Percentiles rank a stretch among this genome's conserved stretches.
Evolutionary conservation across 2,113 vertebrate genomes (phyloP).

Genomic region (Eublepharis macularius): DNA sequence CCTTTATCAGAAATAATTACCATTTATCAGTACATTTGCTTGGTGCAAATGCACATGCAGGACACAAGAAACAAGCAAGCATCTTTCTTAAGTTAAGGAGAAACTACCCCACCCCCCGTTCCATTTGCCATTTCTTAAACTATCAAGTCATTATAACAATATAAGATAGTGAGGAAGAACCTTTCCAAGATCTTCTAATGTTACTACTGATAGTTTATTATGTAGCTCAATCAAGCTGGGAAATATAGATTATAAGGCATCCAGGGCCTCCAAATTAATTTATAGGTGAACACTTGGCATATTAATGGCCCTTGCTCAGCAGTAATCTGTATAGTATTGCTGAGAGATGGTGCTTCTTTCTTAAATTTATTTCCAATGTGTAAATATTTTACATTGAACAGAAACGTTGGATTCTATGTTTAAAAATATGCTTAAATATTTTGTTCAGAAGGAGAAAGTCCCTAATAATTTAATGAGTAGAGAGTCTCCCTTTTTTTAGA

Average conservation of each 20-base stretch:
- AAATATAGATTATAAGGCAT: conserved; percentile 21
- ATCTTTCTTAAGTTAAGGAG: not conserved
- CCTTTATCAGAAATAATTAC: not conserved
- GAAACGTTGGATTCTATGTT: not conserved
- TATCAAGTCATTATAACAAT: conserved; percentile 25
- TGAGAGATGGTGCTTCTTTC: not conserved
- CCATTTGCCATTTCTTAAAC: not conserved
- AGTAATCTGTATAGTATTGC: conserved; percentile 3
- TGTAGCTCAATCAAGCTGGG: conserved; percentile 38
- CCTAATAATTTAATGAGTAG: not conserved
- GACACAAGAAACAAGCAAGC: not conserved
- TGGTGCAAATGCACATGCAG: not conserved
- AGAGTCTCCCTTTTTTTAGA: not conserved
- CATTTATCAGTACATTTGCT: not conserved
- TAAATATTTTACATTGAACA: conserved; percentile 36
- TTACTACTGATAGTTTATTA: conserved; percentile 50
- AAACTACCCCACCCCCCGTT: not conserved
- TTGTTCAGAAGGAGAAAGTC: not conserved
- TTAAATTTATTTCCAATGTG: conserved; percentile 35
- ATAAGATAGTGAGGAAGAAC: conserved; percentile 35
- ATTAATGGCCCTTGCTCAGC: conserved; percentile 30
- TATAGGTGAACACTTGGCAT: conserved; percentile 31
- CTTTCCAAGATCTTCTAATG: conserved; percentile 17
- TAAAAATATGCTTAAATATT: not conserved
- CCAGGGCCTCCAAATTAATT: conserved; percentile 31